Conservation (phyloP, 2,888 invertebrate genomes). For the Conchocele bisecta region DNA sequence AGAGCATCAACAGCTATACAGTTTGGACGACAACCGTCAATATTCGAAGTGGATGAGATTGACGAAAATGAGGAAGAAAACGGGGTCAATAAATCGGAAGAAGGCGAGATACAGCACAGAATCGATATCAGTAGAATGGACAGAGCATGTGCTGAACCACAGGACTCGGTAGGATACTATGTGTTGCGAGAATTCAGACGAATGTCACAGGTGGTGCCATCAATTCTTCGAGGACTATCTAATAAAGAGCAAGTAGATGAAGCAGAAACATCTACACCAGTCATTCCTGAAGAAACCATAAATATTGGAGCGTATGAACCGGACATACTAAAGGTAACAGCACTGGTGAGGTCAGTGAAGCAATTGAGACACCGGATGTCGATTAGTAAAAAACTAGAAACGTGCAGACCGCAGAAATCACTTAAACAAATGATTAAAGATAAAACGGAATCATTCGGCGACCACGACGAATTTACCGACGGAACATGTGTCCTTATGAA, state of each 20-base stretch:
- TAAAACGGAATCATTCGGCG: conserved; percentile 44
- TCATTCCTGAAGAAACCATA: conserved; percentile 2
- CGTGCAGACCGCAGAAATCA: conserved; percentile 51
- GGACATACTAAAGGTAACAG: conserved; percentile 61
- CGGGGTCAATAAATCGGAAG: not conserved
- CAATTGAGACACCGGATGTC: conserved; percentile 62
- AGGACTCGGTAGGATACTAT: conserved; percentile 61
- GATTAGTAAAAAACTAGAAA: conserved; percentile 58
- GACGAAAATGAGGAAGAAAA: not conserved
- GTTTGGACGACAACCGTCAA: conserved; percentile 35
- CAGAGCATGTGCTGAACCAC: conserved; percentile 12
- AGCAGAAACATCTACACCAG: conserved; percentile 13
- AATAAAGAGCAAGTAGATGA: conserved; percentile 51
- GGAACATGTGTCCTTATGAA: conserved; percentile 65
- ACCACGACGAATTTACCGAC: conserved; percentile 60
- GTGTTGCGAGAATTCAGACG: conserved; percentile 66
- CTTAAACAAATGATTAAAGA: conserved; percentile 64
- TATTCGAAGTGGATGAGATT: conserved; percentile 40
- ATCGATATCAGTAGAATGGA: not conserved
- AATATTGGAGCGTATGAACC: conserved; percentile 50
- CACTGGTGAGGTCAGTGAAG: conserved; percentile 62
- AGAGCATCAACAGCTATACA: conserved; percentile 7
- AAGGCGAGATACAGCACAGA: not conserved
- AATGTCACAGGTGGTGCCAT: conserved; percentile 69
- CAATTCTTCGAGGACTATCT: conserved; percentile 62